Base-by-base conservation (phyloP, 53 echinoderm and acorn worm genomes). In the Henricia sp. region DNA sequence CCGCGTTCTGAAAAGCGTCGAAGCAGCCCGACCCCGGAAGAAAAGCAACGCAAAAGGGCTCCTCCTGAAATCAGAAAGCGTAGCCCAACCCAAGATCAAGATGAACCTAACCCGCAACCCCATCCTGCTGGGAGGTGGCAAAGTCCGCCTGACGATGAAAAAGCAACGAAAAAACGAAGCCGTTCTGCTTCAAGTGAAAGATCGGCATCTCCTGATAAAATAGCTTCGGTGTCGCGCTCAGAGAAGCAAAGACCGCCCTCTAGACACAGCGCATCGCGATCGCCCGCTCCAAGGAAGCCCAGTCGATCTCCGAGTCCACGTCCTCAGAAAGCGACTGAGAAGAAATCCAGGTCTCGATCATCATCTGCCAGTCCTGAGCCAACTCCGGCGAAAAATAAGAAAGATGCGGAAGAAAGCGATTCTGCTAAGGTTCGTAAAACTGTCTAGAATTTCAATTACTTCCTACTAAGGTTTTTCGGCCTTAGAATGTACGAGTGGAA, bases 401-500 rank as follows among this genome's bases (percentile, higher is more conserved):
- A 77, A 83, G 51, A 36, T 23, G 44, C 74, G 5, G 63, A 88
- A 36, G 51, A 70, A 24, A 83, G 94, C 44, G 88, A 43, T 51
- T 91, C 94, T 24, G 88, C 94, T 24, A 89, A 89, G 86, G 91
- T 90, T n/a, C 11, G n/a, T 52, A 23, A 54, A 14, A n/a, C n/a
- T n/a, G n/a, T n/a, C n/a, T n/a, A n/a, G n/a, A n/a, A n/a, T n/a
- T n/a, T n/a, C n/a, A n/a, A n/a, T n/a, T n/a, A n/a, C n/a, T n/a
- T n/a, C n/a, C n/a, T n/a, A n/a, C n/a, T n/a, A n/a, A n/a, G n/a
- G n/a, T n/a, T n/a, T n/a, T n/a, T n/a, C n/a, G n/a, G n/a, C n/a
- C n/a, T n/a, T n/a, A n/a, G n/a, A n/a, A n/a, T n/a, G n/a, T n/a
- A n/a, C n/a, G n/a, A n/a, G n/a, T n/a, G n/a, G n/a, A n/a, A n/a